Evolutionary conservation across 2,113 vertebrate species (phyloP).

Genomic region (Ailuropoda melanoleuca): DNA sequence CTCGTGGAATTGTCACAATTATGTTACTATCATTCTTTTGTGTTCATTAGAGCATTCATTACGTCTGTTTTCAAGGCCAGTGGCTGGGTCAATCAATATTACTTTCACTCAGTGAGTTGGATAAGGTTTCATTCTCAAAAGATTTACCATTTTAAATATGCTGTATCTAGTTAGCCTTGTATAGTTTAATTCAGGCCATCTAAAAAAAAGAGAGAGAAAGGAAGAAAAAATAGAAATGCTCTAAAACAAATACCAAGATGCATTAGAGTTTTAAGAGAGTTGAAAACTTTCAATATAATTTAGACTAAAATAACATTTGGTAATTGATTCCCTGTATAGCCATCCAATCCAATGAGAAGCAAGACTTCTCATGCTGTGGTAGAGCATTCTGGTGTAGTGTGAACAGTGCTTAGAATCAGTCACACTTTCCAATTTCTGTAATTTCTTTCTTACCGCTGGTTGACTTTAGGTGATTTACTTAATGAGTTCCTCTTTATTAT

Average conservation of each 20-base stretch:
- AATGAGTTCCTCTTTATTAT: neutral
- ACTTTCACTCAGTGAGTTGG: neutral
- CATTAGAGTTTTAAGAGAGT: neutral
- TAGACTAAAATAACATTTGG: neutral
- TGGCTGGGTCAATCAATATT: neutral
- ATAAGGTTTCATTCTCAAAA: neutral
- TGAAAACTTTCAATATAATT: neutral
- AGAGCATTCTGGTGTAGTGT: neutral
- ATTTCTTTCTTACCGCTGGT: neutral
- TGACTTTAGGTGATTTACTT: neutral
- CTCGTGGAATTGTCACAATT: neutral
- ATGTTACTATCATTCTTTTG: neutral
- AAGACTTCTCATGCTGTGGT: neutral
- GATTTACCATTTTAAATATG: conserved; percentile 13
- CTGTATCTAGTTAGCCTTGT: neutral
- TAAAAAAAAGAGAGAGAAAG: neutral
- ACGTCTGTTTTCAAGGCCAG: conserved; percentile 8
- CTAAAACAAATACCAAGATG: neutral
- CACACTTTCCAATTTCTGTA: neutral
- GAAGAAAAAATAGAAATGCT: neutral
- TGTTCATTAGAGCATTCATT: neutral
- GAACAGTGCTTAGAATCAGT: neutral
- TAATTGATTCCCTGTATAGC: neutral
- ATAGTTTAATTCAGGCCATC: neutral
- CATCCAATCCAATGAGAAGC: no score